A percentile compares a stretch with the other conserved stretches of the same genome.
These are phyloP conservation scores for Caenorhabditis japonica DNA, from an alignment of 2,888 invertebrate genomes.

Conservation along the genomic window DNA sequence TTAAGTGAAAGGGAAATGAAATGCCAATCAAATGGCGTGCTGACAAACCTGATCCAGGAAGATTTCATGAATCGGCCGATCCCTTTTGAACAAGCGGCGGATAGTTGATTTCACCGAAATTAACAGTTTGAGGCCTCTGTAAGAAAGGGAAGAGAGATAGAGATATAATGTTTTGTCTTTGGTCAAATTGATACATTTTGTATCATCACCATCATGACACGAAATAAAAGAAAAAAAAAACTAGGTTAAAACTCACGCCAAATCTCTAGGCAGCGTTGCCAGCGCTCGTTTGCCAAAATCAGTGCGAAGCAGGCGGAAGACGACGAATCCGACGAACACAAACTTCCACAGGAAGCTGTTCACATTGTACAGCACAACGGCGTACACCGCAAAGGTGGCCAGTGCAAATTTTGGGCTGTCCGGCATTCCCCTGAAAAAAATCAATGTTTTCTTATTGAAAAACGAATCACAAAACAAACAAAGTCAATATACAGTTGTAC, in stretches of 20 bases:
- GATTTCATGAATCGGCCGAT: constrained; percentile 71
- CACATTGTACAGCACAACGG: constrained; percentile 55
- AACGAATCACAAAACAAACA: not conserved
- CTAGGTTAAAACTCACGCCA: constrained; percentile 64
- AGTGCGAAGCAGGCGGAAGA: constrained; percentile 58
- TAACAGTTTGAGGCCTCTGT: constrained; percentile 68
- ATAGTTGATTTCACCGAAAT: constrained; percentile 66
- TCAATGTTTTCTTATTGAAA: not conserved
- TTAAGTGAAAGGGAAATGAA: not conserved
- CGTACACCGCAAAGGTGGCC: constrained; percentile 58
- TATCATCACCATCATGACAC: constrained; percentile 19
- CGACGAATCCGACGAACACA: constrained; percentile 56
- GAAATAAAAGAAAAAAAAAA: not conserved
- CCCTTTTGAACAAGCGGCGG: constrained; percentile 58
- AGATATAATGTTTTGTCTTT: constrained; percentile 7
- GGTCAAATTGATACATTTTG: no score
- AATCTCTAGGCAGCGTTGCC: constrained; percentile 70
- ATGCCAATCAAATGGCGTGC: not conserved
- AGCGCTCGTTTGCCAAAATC: constrained; percentile 63
- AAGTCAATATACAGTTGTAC: not conserved
- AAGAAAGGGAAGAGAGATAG: constrained; percentile 28
- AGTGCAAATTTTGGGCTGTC: constrained; percentile 61
- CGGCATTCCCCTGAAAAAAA: constrained; percentile 55
- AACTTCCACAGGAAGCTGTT: constrained; percentile 58
- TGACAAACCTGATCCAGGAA: constrained; percentile 68